Base-by-base conservation (phyloP, 2,888 invertebrate species). In the Cerastis leucographa region DNA sequence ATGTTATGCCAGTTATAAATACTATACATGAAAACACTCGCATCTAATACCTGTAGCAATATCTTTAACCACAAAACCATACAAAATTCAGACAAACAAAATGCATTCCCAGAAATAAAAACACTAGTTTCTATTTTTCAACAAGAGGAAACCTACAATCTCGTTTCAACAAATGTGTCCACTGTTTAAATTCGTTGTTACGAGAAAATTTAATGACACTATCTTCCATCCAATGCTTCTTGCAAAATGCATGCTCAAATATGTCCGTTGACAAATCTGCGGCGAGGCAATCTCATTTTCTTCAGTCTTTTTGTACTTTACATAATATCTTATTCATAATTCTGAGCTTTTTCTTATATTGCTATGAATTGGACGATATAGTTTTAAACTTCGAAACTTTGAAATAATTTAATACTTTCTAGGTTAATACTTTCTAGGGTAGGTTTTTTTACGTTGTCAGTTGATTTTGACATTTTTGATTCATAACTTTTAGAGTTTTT, bases 141-240 rank as follows among this genome's bases (percentile, higher is more conserved):
- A 35, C 70, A 40, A 59, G 54, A 64, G 14, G 40, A 25, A 69
- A 78, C 9, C 35, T n/a, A 22, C 40, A 54, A 81, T 49, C 22
- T 72, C 44, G 40, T 80, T 67, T 40, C 42, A 61, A 56, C 68
- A 82, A 82, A 77, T 72, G 44, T 74, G 66, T 82, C 49, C 78
- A 78, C 42, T 74, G 64, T 85, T 68, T 73, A 85, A 85, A 84
- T 73, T 82, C 61, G 56, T 66, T 83, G 77, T 77, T 74, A 84
- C 81, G 61, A 81, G 84, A 84, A 74, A 77, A 81, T 84, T 83
- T 84, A 74, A 84, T 81, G 74, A 77, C 81, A 65, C 71, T 71
- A 81, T 83, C 73, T 71, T 29, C 12, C 44, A 11, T 5, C 49
- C 64, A 71, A 84, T 81, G 71, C 65, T 56, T 84, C 81, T 81